Evolutionary conservation across 2,113 vertebrate species (phyloP).

Genomic region (Poeciliopsis prolifica): DNA sequence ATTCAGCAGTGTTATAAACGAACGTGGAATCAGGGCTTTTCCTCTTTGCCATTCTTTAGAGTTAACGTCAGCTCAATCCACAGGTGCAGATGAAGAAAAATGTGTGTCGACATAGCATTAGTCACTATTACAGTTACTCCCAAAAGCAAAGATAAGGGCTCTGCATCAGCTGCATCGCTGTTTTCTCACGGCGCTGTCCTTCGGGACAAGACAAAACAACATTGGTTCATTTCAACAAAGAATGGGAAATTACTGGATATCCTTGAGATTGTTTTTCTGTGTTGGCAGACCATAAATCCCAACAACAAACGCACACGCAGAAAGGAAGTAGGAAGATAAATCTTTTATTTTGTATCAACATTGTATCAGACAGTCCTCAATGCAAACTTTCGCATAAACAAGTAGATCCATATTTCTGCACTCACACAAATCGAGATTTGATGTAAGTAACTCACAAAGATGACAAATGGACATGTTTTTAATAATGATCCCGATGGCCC

Average conservation of each 20-base stretch:
- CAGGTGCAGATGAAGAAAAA: slow-evolving; percentile 2
- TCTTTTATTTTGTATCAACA: neutral
- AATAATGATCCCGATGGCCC: too few species aligned
- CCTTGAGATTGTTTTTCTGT: slow-evolving; percentile 43
- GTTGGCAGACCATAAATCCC: neutral
- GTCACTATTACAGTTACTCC: slow-evolving; percentile 30
- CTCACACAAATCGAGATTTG: too few species aligned
- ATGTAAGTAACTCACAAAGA: too few species aligned
- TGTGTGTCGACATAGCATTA: neutral
- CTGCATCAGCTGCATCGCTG: neutral
- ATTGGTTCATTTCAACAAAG: slow-evolving; percentile 30
- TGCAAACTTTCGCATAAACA: neutral
- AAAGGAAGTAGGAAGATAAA: slow-evolving; percentile 3
- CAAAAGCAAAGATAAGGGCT: neutral
- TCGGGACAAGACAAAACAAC: slow-evolving; percentile 42
- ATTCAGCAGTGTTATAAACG: neutral
- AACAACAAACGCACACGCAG: slow-evolving; percentile 22
- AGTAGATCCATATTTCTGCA: neutral
- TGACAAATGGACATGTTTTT: too few species aligned
- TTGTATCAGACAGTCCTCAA: neutral
- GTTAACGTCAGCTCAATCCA: slow-evolving; percentile 5
- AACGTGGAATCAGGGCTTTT: neutral
- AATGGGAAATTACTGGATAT: slow-evolving; percentile 14
- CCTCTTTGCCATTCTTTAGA: neutral
- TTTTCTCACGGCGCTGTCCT: slow-evolving; percentile 28